Conservation (phyloP, 2,113 vertebrate species). For the Takifugu flavidus region DNA sequence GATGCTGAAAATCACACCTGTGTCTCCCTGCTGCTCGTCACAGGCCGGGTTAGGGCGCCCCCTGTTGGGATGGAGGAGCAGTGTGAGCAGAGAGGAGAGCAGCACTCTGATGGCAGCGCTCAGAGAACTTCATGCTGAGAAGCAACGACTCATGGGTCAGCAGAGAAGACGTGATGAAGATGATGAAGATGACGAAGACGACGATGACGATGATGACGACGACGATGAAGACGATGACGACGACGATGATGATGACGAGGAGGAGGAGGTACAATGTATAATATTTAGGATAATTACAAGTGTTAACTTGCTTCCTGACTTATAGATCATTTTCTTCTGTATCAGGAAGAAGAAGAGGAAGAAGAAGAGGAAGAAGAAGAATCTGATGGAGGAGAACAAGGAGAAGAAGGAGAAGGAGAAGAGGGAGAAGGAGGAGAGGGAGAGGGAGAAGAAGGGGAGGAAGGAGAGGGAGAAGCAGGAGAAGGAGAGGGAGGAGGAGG, state of each 20-base stretch:
- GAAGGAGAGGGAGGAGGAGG: neutral
- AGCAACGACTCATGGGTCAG: constrained; percentile 57
- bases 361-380: constrained; percentile 31
- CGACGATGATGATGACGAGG: constrained; percentile 39
- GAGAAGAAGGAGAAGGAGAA: constrained; percentile 6
- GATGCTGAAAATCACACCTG: neutral
- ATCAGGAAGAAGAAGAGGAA: constrained; percentile 26
- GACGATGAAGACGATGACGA: constrained; percentile 45
- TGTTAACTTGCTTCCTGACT: neutral
- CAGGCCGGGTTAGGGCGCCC: constrained; percentile 56
- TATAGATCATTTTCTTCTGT: neutral
- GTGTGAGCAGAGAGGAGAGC: constrained; percentile 25
- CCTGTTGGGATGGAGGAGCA: constrained; percentile 52
- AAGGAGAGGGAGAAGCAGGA: neutral
- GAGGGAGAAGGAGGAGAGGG: constrained; percentile 5
- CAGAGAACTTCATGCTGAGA: constrained; percentile 57
- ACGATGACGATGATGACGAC: constrained; percentile 33
- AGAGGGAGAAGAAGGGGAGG: neutral
- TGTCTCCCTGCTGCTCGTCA: neutral
- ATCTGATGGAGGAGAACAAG: neutral
- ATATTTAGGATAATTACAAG: neutral
- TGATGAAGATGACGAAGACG: constrained; percentile 36
- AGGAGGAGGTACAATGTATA: constrained; percentile 44
- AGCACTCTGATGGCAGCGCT: constrained; percentile 48
- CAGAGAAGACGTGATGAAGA: constrained; percentile 25